Percentiles rank a stretch among this genome's conserved stretches.
These are phyloP conservation scores for Athene cunicularia DNA, from an alignment of 2,113 vertebrate species.

Conservation along the genomic window DNA sequence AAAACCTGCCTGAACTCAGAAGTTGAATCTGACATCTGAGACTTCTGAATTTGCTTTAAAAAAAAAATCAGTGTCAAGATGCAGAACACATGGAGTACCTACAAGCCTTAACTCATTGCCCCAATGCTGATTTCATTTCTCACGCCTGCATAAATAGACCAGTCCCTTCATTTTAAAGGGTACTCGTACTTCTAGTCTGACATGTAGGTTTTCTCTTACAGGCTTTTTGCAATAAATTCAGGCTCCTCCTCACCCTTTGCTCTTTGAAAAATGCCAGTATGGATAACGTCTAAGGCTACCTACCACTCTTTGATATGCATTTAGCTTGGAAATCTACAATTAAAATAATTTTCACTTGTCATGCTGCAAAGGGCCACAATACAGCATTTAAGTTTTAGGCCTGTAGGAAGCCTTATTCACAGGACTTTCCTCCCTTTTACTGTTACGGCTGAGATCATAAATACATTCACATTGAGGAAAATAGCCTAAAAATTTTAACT, in stretches of 20 bases:
- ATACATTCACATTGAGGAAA: neutral
- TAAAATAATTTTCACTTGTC: neutral
- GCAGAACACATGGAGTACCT: neutral
- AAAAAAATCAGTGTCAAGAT: neutral
- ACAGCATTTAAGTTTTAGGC: neutral
- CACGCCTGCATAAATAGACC: neutral
- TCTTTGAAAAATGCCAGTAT: neutral
- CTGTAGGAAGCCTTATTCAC: neutral
- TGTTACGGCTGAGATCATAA: neutral
- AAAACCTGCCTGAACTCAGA: neutral
- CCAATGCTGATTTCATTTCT: neutral
- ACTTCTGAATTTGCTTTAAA: neutral
- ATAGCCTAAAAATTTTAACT: neutral
- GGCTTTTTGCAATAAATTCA: neutral
- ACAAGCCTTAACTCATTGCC: neutral
- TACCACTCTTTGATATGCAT: too few species aligned
- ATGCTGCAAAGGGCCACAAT: neutral
- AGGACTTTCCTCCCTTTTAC: neutral
- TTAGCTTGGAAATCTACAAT: neutral
- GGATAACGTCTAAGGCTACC: neutral
- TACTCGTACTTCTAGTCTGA: accelerated
- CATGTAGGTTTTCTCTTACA: neutral
- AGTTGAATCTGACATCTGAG: neutral
- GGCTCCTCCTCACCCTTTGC: neutral
- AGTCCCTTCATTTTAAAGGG: neutral